These are phyloP conservation scores for Drosophila basisetae DNA, from an alignment of 2,888 invertebrate genomes.

Conservation along the genomic window DNA sequence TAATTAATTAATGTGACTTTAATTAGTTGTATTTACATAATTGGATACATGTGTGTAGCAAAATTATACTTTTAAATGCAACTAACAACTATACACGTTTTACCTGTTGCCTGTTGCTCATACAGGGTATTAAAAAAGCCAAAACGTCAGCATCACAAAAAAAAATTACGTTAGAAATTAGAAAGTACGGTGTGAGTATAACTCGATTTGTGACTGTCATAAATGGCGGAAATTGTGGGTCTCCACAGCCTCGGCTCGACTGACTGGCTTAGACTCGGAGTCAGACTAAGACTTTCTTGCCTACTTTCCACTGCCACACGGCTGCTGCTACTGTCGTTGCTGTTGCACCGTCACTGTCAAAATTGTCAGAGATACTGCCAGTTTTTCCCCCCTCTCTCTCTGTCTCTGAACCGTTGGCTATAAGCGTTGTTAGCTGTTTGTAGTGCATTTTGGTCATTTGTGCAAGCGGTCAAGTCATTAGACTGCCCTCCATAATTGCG, in stretches of 20 bases:
- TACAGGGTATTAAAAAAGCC: slow-evolving; percentile 53
- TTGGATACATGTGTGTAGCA: not conserved
- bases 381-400: slow-evolving; percentile 20
- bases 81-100: slow-evolving; percentile 1
- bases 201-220: slow-evolving; percentile 82
- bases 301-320: slow-evolving; percentile 68
- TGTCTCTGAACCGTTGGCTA: not conserved
- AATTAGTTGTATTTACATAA: slow-evolving; percentile 2
- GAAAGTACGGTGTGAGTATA: slow-evolving; percentile 81
- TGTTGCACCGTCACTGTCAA: slow-evolving; percentile 26
- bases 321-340: slow-evolving; percentile 50
- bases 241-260: slow-evolving; percentile 57
- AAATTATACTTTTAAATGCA: slow-evolving; percentile 1
- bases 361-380: slow-evolving; percentile 40
- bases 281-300: slow-evolving; percentile 62
- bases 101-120: not conserved
- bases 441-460: slow-evolving; percentile 67
- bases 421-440: slow-evolving; percentile 69
- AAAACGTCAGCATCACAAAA: slow-evolving; percentile 46
- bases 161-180: slow-evolving; percentile 73
- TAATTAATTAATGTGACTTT: not conserved
- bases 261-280: slow-evolving; percentile 20
- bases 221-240: slow-evolving; percentile 83
- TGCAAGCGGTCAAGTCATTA: slow-evolving; percentile 50
- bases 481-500: slow-evolving; percentile 66